phyloP scores from a whole-genome alignment of 1,140 invertebrate genomes.

The Batillaria attramentaria region DNA sequence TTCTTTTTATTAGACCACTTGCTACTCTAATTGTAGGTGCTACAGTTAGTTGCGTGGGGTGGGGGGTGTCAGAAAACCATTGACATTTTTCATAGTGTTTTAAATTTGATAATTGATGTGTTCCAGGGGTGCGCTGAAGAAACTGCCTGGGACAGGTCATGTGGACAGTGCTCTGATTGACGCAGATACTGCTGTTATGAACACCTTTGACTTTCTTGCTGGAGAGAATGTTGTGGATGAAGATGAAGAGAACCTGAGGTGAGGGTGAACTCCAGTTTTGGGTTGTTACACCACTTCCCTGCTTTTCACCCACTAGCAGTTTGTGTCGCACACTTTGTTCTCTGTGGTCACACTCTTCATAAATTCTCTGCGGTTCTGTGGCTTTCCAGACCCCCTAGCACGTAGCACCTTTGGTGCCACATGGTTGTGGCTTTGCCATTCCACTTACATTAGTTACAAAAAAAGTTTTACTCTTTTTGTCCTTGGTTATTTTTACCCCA shows the following conservation, averaged over 20 bases:
- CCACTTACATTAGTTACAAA: no score
- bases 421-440: no score
- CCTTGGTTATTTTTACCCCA: no score
- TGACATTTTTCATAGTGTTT: constrained; percentile 28
- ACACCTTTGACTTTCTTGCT: constrained; percentile 94
- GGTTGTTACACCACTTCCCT: constrained; percentile 2
- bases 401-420: background rate
- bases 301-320: background rate
- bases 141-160: constrained; percentile 32
- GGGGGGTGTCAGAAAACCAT: background rate
- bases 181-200: constrained; percentile 93
- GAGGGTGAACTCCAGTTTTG: constrained; percentile 32
- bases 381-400: no score
- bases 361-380: no score
- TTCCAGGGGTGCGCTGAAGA: constrained; percentile 63
- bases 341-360: no score
- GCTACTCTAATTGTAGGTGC: no score
- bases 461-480: no score
- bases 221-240: constrained; percentile 74
- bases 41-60: no score
- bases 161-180: constrained; percentile 88
- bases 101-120: background rate
- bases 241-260: constrained; percentile 74
- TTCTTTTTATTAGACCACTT: no score
- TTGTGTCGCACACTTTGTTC: no score